phyloP scores from a whole-genome alignment of 64 coral and sea anemone genomes.

The Actinia equina region DNA sequence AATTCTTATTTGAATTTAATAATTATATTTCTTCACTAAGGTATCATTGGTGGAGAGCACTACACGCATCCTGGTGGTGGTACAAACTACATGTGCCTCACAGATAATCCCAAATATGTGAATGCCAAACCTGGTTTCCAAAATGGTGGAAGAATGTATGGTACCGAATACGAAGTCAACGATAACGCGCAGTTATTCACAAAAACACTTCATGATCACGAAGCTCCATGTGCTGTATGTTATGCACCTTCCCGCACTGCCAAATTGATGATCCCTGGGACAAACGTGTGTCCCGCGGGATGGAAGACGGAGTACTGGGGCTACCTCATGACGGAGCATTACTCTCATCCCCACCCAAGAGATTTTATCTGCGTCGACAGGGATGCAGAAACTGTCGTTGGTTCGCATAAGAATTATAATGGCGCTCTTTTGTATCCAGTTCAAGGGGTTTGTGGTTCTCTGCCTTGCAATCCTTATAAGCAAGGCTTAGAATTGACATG shows the following conservation, averaged over 20 bases:
- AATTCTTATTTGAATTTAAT: background rate
- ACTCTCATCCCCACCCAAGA: background rate
- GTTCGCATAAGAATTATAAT: background rate
- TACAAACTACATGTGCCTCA: conserved; percentile 40
- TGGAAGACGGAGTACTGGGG: conserved; percentile 53
- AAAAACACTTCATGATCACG: conserved; percentile 8
- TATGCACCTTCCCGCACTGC: conserved; percentile 36
- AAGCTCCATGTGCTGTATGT: conserved; percentile 45
- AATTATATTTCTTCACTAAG: background rate
- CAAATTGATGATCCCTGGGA: conserved; percentile 53
- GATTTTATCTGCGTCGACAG: conserved; percentile 17
- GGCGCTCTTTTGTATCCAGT: conserved; percentile 29
- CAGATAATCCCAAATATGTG: conserved; percentile 18
- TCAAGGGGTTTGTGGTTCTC: conserved; percentile 25
- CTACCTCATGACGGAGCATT: conserved; percentile 36
- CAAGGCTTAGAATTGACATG: conserved; percentile 25
- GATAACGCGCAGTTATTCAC: background rate
- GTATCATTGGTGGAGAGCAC: conserved; percentile 27
- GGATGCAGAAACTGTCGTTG: background rate
- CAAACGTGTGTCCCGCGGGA: conserved; percentile 35
- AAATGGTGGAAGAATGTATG: conserved; percentile 20
- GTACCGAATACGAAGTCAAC: conserved; percentile 15
- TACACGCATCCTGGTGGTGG: conserved; percentile 46
- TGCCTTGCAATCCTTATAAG: conserved; percentile 13
- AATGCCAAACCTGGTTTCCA: conserved; percentile 6